Evolutionary conservation across 2,797 vertebrate species (phyloP).

Genomic region (Acomys russatus): DNA sequence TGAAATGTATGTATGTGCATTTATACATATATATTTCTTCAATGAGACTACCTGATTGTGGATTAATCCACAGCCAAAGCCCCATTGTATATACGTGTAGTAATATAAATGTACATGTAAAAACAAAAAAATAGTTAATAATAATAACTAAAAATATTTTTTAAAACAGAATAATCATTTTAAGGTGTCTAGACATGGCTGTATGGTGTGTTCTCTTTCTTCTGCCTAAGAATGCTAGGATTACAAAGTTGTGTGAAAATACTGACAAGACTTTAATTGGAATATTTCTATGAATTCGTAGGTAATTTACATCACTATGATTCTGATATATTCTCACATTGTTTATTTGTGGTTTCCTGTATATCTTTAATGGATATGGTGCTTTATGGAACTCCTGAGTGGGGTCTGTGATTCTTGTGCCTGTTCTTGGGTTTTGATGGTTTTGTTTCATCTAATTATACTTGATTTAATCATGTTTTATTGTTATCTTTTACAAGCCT

Average conservation of each 20-base stretch:
- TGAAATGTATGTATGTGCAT: not conserved
- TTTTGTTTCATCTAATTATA: not conserved
- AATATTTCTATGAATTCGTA: constrained; percentile 30
- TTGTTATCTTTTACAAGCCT: not conserved
- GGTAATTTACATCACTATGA: not conserved
- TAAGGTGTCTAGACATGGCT: not conserved
- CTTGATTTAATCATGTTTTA: not conserved
- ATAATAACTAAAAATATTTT: not conserved
- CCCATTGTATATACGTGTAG: no score
- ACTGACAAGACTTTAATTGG: constrained; percentile 31
- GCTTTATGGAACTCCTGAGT: not conserved
- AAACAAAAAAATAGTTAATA: no score
- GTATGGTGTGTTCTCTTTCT: not conserved
- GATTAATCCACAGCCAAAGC: not conserved
- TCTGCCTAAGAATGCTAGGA: not conserved
- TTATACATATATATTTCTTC: not conserved
- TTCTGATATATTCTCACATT: not conserved
- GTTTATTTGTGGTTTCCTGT: not conserved
- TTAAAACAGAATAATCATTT: not conserved
- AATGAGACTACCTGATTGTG: not conserved
- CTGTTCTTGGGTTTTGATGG: not conserved
- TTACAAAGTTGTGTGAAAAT: not conserved
- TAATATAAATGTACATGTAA: no score
- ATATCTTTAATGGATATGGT: not conserved
- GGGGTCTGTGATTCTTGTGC: not conserved